Conservation (phyloP, 2,888 invertebrate genomes). For the Drosophila trichaetosa region DNA sequence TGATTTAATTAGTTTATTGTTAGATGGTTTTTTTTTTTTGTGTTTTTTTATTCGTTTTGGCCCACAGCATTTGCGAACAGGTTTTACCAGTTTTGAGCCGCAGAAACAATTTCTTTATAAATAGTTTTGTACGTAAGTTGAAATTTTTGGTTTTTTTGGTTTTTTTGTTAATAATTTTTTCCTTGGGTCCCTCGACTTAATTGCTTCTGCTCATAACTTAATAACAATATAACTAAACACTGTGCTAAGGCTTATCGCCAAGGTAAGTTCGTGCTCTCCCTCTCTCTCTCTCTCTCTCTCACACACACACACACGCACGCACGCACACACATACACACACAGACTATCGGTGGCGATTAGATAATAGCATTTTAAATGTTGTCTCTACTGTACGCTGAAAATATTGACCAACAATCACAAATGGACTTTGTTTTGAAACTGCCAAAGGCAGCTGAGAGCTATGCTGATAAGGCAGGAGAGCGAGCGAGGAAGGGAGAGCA, state of each 20-base stretch:
- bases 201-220: conserved; percentile 56
- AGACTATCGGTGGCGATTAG: conserved; percentile 55
- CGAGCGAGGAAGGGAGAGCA: not conserved
- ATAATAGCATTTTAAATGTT: conserved; percentile 72
- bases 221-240: conserved; percentile 56
- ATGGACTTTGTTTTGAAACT: conserved; percentile 74
- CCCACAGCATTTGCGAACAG: conserved; percentile 52
- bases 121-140: conserved; percentile 43
- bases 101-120: conserved; percentile 51
- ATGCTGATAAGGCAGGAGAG: conserved; percentile 1
- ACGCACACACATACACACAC: conserved; percentile 9
- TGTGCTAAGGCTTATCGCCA: conserved; percentile 65
- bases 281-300: conserved; percentile 3
- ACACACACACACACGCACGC: conserved; percentile 7
- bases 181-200: conserved; percentile 43
- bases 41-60: conserved; percentile 27
- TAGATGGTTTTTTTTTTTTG: conserved; percentile 46
- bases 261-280: conserved; percentile 41
- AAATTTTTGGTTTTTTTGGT: not conserved
- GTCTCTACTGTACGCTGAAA: conserved; percentile 73
- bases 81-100: conserved; percentile 63
- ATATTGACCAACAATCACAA: conserved; percentile 68
- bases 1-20: conserved; percentile 77
- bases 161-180: conserved; percentile 1
- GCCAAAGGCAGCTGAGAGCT: conserved; percentile 28